phyloP scores from a whole-genome alignment of 2,797 vertebrate genomes.

The Nasua narica region DNA sequence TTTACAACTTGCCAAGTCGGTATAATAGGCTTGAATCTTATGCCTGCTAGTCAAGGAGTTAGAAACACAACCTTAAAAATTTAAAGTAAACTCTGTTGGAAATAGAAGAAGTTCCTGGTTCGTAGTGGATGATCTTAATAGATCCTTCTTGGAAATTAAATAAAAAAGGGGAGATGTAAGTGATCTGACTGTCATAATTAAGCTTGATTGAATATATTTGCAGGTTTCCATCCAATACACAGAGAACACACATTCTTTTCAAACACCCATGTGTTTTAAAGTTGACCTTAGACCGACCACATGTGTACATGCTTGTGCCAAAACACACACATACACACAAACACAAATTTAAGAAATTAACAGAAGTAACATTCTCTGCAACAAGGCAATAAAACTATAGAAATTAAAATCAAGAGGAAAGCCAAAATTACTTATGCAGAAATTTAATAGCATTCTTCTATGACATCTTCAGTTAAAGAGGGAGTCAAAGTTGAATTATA shows the following conservation, averaged over 20 bases:
- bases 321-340: background rate
- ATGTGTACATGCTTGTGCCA: background rate
- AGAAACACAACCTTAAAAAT: background rate
- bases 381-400: background rate
- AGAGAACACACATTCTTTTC: background rate
- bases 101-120: background rate
- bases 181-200: slow-evolving; percentile 3
- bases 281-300: background rate
- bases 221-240: background rate
- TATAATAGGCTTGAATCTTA: background rate
- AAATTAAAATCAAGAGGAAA: slow-evolving; percentile 2
- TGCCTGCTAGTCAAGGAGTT: background rate
- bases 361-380: background rate
- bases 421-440: background rate
- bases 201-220: background rate
- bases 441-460: background rate
- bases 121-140: background rate
- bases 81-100: background rate
- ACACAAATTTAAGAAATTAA: slow-evolving; percentile 14
- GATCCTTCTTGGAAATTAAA: background rate
- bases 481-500: background rate
- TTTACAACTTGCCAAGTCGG: background rate
- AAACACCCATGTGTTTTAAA: background rate
- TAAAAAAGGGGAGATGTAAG: background rate
- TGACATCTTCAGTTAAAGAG: slow-evolving; percentile 21